phyloP scores from a whole-genome alignment of 2,888 invertebrate species.

The Troides aeacus region DNA sequence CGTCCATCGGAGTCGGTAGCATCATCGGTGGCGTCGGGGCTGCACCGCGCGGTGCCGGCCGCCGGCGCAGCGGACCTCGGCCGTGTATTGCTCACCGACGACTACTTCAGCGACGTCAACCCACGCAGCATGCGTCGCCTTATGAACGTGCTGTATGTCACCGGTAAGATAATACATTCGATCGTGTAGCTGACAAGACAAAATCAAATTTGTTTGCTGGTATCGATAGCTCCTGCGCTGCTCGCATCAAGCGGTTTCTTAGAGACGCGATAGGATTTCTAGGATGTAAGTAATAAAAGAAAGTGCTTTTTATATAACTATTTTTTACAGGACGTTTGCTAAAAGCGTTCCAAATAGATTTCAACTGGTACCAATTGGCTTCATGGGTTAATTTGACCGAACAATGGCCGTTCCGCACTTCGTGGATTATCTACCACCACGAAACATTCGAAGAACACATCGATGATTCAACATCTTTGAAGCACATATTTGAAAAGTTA shows the following conservation, averaged over 20 bases:
- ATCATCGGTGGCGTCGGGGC: conserved; percentile 93
- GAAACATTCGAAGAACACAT: conserved; percentile 93
- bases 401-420: conserved; percentile 98
- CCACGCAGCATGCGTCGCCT: conserved; percentile 97
- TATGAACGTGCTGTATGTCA: conserved; percentile 98
- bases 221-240: no score
- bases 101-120: conserved; percentile 99
- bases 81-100: conserved; percentile 95
- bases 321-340: conserved; percentile 89
- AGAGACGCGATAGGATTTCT: no score
- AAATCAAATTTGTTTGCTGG: no score
- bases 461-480: conserved; percentile 92
- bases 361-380: conserved; percentile 98
- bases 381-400: conserved; percentile 99
- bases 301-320: neutral
- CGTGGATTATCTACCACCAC: conserved; percentile 97
- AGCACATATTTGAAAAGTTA: conserved; percentile 96
- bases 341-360: conserved; percentile 99
- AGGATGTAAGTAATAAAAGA: neutral
- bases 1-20: conserved; percentile 93
- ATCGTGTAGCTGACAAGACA: no score
- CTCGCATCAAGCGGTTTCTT: no score
- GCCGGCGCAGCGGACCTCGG: conserved; percentile 84
- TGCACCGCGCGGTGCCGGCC: conserved; percentile 82
- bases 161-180: conserved; percentile 78